Base-by-base conservation (phyloP, 2,113 vertebrate genomes). In the Euleptes europaea region DNA sequence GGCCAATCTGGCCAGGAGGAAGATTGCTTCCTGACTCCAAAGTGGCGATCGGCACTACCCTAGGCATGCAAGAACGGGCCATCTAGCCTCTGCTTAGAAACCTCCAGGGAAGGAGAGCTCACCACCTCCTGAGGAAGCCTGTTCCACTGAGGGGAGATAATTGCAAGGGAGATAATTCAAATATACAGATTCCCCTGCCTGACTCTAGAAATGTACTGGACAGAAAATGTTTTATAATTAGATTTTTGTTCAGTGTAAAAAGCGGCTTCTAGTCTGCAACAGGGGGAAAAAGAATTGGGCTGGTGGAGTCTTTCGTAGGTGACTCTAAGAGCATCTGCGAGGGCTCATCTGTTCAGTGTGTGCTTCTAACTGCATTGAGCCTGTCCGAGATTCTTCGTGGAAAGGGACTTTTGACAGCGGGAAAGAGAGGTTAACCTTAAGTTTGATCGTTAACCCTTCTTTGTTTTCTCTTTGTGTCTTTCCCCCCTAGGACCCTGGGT, bases 401-500 rank as follows among this genome's bases (percentile, higher is more conserved):
- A 57, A 57, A 42, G 49, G 23, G 17, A n/a, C 66, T 44, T 79
- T 33, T 1, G 3, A 40, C 54, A 13, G 13, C 7, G 77, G 0
- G 40, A 82, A 80, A 11, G 1, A 57, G 82, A 88, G 57, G 38
- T 13, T 35, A 13, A 79, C 0, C 1, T 74, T 0, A 79, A 69
- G 28, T 0, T 1, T 0, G 28, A 65, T 69, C 85, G 89, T 94
- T 92, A 95, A 92, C 86, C 83, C 88, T 67, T 90, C 92, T 94
- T 85, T 65, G 88, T 85, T 84, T 92, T 79, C 85, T 93, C 86
- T 93, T 87, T 90, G 94, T 88, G 91, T 69, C 83, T 86, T 63
- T 67, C 85, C 82, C 80, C 86, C 83, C 82, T 94, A 99, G 98
- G 98, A 99, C 95, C 95, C 98, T 19, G 97, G 98, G 90, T 97